Evolutionary conservation across 2,113 vertebrate genomes (phyloP), one percentile per base, ranked within the genome.

Genomic region (Coturnix japonica): DNA sequence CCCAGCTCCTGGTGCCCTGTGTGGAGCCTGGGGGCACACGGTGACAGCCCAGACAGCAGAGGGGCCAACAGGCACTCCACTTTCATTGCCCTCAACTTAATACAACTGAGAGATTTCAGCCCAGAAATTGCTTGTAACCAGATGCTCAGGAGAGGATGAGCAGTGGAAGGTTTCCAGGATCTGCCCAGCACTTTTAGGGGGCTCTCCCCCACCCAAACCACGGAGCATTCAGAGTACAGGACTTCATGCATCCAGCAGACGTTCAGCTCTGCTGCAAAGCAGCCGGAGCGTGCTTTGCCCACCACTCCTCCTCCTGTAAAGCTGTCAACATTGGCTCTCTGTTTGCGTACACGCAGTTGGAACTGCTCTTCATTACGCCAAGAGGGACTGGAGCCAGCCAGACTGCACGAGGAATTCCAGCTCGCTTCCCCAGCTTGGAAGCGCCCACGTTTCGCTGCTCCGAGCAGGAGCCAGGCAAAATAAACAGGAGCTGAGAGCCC

Each of bases 251-350:
- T 14, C 74, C 59, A 23, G 25, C 41, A 16, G 26, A 72, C 0
- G 0, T 21, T 51, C 1, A 84, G 66, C 54, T 84, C 30, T 54
- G 71, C 89, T 70, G 81, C 90, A 63, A 72, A 84, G 70, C 86
- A 81, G 39, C 31, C 17, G 0, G 65, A 81, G 49, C 1, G 46
- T 35, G 84, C 74, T 95, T 46, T 87, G 67, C 94, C 71, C 86
- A 65, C 83, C 73, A 60, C 83, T 95, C 76, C 88, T 89, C 65
- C 85, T 90, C 85, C 88, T n/a, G 41, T 41, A 89, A 92, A 93
- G 92, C 92, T 92, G 84, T 89, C 94, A 93, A 84, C 84, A 53
- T 79, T 63, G 91, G 84, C 86, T 90, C 69, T 80, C 35, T 93
- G 93, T 90, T 91, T 90, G 88, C 22, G 39, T 91, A 91, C 95